Percentiles rank a stretch among this genome's conserved stretches.
These are phyloP conservation scores for Sebastes reedi DNA, from an alignment of 2,797 vertebrate species.

Conservation along the genomic window DNA sequence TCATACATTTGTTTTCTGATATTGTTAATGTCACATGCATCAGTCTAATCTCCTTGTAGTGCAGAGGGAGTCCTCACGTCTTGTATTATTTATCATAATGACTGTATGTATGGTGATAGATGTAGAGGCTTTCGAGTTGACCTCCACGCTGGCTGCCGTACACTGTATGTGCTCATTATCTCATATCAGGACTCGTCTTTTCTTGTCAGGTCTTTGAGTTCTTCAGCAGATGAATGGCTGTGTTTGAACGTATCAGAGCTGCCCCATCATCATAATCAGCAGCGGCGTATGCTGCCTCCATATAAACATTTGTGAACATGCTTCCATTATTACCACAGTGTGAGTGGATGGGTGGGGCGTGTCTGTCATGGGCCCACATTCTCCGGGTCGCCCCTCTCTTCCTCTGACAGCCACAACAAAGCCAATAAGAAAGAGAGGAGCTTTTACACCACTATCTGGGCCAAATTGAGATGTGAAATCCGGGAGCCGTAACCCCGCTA, in stretches of 20 bases:
- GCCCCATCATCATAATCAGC: conserved; percentile 30
- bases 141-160: conserved; percentile 24
- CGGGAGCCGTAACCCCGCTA: conserved; percentile 69
- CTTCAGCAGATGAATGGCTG: conserved; percentile 28
- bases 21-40: conserved; percentile 79
- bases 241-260: conserved; percentile 37
- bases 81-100: conserved; percentile 66
- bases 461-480: conserved; percentile 84
- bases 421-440: conserved; percentile 51
- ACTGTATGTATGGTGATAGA: conserved; percentile 54
- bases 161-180: conserved; percentile 49
- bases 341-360: conserved; percentile 64
- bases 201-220: conserved; percentile 40
- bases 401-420: conserved; percentile 71
- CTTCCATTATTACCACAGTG: conserved; percentile 40
- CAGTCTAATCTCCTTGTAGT: conserved; percentile 71
- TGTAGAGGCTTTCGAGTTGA: conserved; percentile 55
- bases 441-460: conserved; percentile 67
- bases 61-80: conserved; percentile 61
- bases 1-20: conserved; percentile 80
- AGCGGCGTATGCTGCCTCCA: not conserved
- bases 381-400: conserved; percentile 49
- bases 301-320: conserved; percentile 61
- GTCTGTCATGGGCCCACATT: conserved; percentile 54
- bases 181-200: conserved; percentile 26